Evolutionary conservation across 2,797 vertebrate genomes (phyloP).

Genomic region (Cryptoprocta ferox): DNA sequence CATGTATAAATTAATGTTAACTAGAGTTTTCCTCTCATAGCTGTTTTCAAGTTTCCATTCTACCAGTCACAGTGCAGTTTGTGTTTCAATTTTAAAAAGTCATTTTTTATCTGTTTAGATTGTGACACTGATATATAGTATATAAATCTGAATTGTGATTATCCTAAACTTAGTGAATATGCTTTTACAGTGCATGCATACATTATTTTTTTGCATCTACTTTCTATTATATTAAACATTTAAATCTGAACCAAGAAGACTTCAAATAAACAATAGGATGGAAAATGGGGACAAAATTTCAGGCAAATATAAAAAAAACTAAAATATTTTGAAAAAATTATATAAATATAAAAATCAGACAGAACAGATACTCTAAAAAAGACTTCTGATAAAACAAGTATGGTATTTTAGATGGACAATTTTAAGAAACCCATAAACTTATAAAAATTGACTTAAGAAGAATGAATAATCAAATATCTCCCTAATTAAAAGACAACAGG

Average conservation of each 20-base stretch:
- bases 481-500: background rate
- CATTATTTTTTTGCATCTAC: background rate
- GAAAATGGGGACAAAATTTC: background rate
- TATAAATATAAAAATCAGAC: background rate
- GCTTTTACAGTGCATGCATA: background rate
- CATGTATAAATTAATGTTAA: slow-evolving; percentile 1
- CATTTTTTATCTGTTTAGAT: background rate
- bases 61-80: background rate
- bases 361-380: background rate
- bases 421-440: background rate
- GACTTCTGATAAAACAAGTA: background rate
- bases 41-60: background rate
- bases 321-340: background rate
- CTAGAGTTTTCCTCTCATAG: background rate
- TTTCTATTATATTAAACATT: background rate
- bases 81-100: background rate
- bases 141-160: background rate
- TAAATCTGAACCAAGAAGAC: background rate
- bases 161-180: slow-evolving; percentile 24
- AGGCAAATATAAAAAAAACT: background rate
- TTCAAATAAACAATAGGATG: background rate
- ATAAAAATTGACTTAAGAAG: background rate
- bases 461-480: background rate
- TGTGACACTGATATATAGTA: background rate
- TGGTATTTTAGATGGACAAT: background rate